Base-by-base conservation (phyloP, 2,797 vertebrate genomes). In the Pseudomugil tenellus region DNA sequence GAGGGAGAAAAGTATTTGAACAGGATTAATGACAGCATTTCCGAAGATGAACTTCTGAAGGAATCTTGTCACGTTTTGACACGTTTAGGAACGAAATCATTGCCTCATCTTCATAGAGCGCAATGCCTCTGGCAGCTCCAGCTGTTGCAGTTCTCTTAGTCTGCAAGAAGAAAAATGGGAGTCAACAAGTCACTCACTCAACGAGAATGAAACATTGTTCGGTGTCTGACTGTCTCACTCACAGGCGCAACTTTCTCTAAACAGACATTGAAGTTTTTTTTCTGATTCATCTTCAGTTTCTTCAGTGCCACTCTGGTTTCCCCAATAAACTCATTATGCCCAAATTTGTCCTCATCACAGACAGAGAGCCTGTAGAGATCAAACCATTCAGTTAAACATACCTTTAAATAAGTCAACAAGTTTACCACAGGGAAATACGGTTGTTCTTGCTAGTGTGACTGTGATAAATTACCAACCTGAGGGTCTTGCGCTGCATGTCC, bases 341-440 rank as follows among this genome's bases (percentile, higher is more conserved):
- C 97, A 14, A 99, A 98, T 80, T 98, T 98, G 90, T 99, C 98
- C 81, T 99, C 97, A 6, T 99, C 98, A 2, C 96, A 98, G 67
- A 99, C 97, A 0, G 98, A 99, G 80, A 99, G 93, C 93, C 97
- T 98, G 89, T 16, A 51, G 28, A 79, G 69, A 79, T 57, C 25
- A 64, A 59, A 71, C 31, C 31, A 39, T 32, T 39, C 2, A 26
- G 9, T 14, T 35, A 71, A 82, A 76, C 41, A 58, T 19, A 46
- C 46, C 16, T 13, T 48, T 43, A 31, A 66, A 49, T 9, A 2
- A 19, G 17, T 39, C 9, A 35, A 9, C 4, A 3, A 7, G 35
- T 63, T 16, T 53, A 19, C 79, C 56, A 69, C 26, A 58, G 48
- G 7, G 41, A 62, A 9, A 19, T 13, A 10, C 11, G 14, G 6